phyloP scores from a whole-genome alignment of 2,113 vertebrate species.

The Siniperca knerii region DNA sequence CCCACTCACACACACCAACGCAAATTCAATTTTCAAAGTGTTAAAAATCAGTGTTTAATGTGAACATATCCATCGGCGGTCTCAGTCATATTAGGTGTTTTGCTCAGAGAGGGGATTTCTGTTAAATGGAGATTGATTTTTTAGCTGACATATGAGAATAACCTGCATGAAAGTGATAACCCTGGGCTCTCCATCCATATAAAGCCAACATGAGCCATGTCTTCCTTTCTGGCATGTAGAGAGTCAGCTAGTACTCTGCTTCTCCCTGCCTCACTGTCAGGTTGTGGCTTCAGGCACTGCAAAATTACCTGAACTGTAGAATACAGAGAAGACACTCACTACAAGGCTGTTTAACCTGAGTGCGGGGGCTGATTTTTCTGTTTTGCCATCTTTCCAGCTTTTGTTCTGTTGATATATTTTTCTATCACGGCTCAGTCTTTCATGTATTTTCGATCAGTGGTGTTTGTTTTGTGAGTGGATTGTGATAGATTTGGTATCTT shows the following conservation, averaged over 20 bases:
- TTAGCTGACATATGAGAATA: conserved; percentile 57
- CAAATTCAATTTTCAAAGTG: conserved; percentile 34
- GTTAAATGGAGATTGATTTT: conserved; percentile 64
- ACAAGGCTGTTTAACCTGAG: conserved; percentile 46
- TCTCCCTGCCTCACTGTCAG: conserved; percentile 39
- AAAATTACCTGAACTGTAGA: conserved; percentile 52
- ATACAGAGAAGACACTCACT: conserved; percentile 46
- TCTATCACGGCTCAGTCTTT: conserved; percentile 35
- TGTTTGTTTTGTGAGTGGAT: conserved; percentile 53
- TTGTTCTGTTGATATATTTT: conserved; percentile 43
- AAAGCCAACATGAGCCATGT: conserved; percentile 52
- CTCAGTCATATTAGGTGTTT: conserved; percentile 40
- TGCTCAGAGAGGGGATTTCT: conserved; percentile 43
- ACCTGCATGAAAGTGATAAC: conserved; percentile 61
- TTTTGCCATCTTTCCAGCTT: conserved; percentile 41
- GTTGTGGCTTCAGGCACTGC: conserved; percentile 43
- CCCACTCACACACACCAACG: conserved; percentile 4
- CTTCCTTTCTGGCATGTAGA: conserved; percentile 44
- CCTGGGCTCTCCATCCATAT: conserved; percentile 50
- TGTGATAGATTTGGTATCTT: conserved; percentile 42
- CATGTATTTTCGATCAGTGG: conserved; percentile 42
- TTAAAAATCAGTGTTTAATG: conserved; percentile 58
- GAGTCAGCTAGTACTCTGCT: conserved; percentile 14
- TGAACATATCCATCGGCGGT: conserved; percentile 25
- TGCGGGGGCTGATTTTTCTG: conserved; percentile 15